A percentile compares a stretch with the other conserved stretches of the same genome.
Conservation (phyloP, 2,113 vertebrate species). For the Speoplatyrhinus poulsoni region DNA sequence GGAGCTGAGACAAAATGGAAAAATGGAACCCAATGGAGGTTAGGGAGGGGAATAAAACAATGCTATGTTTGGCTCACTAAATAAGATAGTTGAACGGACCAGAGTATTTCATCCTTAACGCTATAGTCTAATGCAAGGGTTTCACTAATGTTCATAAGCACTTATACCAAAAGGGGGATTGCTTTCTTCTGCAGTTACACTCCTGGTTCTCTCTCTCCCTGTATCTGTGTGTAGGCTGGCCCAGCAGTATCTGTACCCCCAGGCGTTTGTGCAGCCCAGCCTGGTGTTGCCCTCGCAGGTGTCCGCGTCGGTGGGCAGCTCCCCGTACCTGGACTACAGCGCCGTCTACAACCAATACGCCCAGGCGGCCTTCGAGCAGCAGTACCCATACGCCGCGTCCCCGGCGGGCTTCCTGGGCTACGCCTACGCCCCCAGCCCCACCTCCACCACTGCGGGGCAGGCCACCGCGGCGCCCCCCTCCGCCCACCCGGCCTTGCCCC, state of each 20-base stretch:
- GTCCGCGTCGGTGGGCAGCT: slow-evolving; percentile 80
- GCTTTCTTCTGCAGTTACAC: slow-evolving; percentile 8
- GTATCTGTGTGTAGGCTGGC: slow-evolving; percentile 79
- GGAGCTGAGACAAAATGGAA: no score
- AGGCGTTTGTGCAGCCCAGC: slow-evolving; percentile 88
- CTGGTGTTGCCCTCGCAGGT: slow-evolving; percentile 87
- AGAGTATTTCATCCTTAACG: no score
- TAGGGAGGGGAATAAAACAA: no score
- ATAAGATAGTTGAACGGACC: no score
- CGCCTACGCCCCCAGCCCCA: slow-evolving; percentile 81
- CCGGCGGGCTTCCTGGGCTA: slow-evolving; percentile 84
- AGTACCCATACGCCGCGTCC: slow-evolving; percentile 90
- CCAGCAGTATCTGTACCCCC: slow-evolving; percentile 89
- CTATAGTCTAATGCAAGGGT: no score
- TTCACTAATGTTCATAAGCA: no score
- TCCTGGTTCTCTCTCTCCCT: slow-evolving; percentile 18
- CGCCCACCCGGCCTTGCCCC: slow-evolving; percentile 73
- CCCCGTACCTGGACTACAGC: slow-evolving; percentile 89
- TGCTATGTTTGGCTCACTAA: no score
- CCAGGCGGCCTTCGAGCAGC: slow-evolving; percentile 89
- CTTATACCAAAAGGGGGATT: slow-evolving; percentile 44
- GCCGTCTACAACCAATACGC: slow-evolving; percentile 88
- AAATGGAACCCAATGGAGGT: no score
- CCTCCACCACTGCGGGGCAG: slow-evolving; percentile 65
- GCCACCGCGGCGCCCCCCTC: slow-evolving; percentile 67